Percentiles rank a stretch among this genome's conserved stretches.
Evolutionary conservation across 2,113 vertebrate species (phyloP).

Genomic region (Gambusia affinis): DNA sequence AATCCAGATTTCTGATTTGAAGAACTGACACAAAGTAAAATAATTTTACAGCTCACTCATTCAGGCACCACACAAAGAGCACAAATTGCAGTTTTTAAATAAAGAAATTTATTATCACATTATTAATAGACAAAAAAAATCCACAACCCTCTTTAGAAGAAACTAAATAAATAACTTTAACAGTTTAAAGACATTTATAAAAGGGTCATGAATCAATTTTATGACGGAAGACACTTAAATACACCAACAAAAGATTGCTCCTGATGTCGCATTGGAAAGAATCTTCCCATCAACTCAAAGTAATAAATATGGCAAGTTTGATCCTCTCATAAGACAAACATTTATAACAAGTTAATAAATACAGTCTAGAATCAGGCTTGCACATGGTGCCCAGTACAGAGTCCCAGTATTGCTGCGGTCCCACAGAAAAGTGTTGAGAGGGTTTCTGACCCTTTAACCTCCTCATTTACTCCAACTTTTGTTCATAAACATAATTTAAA

Average conservation of each 20-base stretch:
- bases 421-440: slow-evolving; percentile 27
- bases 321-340: slow-evolving; percentile 68
- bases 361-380: slow-evolving; percentile 56
- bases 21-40: not conserved
- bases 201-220: slow-evolving; percentile 28
- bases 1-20: not conserved
- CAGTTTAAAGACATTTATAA: slow-evolving; percentile 4
- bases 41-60: not conserved
- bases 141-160: slow-evolving; percentile 9
- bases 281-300: slow-evolving; percentile 32
- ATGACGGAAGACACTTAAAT: slow-evolving; percentile 29
- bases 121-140: not conserved
- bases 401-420: slow-evolving; percentile 46
- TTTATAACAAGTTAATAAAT: slow-evolving; percentile 49
- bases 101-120: slow-evolving; percentile 8
- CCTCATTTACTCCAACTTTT: slow-evolving; percentile 10
- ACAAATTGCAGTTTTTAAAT: not conserved
- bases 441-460: slow-evolving; percentile 1
- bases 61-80: slow-evolving; percentile 29
- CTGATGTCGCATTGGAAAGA: slow-evolving; percentile 40
- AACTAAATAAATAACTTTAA: slow-evolving; percentile 54
- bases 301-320: slow-evolving; percentile 66
- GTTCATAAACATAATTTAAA: slow-evolving; percentile 1
- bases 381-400: slow-evolving; percentile 16
- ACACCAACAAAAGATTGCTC: slow-evolving; percentile 11